phyloP scores from a whole-genome alignment of 2,113 vertebrate genomes.

The Mormoops blainvillei region DNA sequence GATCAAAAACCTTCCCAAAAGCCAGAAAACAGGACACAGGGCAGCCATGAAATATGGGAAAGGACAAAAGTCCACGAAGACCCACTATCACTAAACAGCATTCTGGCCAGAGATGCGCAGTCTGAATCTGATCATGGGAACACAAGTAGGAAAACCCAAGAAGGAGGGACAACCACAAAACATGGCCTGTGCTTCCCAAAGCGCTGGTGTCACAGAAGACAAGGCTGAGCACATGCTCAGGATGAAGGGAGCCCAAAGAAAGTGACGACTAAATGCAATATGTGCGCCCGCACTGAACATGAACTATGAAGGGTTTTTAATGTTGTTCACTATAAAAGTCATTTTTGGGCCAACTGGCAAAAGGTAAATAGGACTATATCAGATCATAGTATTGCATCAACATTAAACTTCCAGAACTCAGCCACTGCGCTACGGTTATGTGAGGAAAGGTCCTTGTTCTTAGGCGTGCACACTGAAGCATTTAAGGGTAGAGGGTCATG shows the following conservation, averaged over 20 bases:
- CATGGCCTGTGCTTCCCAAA: not conserved
- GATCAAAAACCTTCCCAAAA: not conserved
- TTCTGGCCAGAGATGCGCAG: not conserved
- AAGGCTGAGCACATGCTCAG: not conserved
- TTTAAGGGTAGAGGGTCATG: constrained; percentile 26
- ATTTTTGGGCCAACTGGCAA: not conserved
- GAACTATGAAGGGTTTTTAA: not conserved
- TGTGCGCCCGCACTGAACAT: not conserved
- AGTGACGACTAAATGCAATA: not conserved
- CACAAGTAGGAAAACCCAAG: not conserved
- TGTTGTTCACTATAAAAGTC: not conserved
- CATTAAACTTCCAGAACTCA: not conserved
- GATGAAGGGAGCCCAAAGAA: not conserved
- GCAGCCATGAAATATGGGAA: not conserved
- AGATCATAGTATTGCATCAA: not conserved
- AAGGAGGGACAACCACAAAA: not conserved
- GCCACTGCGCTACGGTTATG: not conserved
- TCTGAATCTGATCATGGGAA: not conserved
- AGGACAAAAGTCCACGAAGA: not conserved
- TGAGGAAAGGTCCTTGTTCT: not conserved
- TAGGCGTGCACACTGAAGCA: not conserved
- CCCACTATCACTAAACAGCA: not conserved
- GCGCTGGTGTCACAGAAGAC: not conserved
- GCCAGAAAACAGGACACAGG: not conserved
- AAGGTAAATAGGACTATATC: not conserved